Evolutionary conservation across 2,113 vertebrate genomes (phyloP).

Genomic region (Acanthochromis polyacanthus): DNA sequence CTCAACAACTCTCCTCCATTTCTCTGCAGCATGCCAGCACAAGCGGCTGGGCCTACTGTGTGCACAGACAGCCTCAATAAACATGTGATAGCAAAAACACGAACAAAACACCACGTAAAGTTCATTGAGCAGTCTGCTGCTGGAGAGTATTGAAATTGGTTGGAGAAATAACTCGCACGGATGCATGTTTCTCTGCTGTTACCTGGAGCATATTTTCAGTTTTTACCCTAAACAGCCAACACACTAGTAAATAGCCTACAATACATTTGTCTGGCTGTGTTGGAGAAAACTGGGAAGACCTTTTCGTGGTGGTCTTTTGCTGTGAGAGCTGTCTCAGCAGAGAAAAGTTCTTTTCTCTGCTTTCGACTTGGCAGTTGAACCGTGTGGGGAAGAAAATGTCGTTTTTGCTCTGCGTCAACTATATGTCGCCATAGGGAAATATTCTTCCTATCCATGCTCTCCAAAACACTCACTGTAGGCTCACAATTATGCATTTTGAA

Average conservation of each 20-base stretch:
- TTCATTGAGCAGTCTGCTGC: constrained; percentile 11
- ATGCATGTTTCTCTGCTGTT: constrained; percentile 14
- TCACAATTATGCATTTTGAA: constrained; percentile 69
- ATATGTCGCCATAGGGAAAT: constrained; percentile 70
- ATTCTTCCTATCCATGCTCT: constrained; percentile 38
- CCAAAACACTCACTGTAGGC: constrained; percentile 48
- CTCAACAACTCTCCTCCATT: constrained; percentile 1
- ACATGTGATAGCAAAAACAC: constrained; percentile 28
- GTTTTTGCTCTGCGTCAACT: constrained; percentile 71
- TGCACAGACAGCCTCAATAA: constrained; percentile 9
- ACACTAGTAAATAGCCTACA: background rate
- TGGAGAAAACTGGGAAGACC: constrained; percentile 18
- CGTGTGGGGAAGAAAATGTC: constrained; percentile 68
- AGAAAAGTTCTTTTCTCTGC: constrained; percentile 40
- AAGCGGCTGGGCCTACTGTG: background rate
- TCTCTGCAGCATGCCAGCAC: constrained; percentile 28
- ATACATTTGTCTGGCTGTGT: background rate
- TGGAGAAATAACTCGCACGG: constrained; percentile 37
- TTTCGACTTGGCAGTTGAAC: constrained; percentile 52
- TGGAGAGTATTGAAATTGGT: constrained; percentile 15
- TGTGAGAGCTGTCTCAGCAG: constrained; percentile 46
- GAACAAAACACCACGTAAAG: background rate
- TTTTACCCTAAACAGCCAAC: constrained; percentile 28
- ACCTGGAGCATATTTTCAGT: constrained; percentile 35
- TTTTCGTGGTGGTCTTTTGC: constrained; percentile 41